These are phyloP conservation scores for Villa cingulata DNA, from an alignment of 2,888 invertebrate species.

Conservation along the genomic window DNA sequence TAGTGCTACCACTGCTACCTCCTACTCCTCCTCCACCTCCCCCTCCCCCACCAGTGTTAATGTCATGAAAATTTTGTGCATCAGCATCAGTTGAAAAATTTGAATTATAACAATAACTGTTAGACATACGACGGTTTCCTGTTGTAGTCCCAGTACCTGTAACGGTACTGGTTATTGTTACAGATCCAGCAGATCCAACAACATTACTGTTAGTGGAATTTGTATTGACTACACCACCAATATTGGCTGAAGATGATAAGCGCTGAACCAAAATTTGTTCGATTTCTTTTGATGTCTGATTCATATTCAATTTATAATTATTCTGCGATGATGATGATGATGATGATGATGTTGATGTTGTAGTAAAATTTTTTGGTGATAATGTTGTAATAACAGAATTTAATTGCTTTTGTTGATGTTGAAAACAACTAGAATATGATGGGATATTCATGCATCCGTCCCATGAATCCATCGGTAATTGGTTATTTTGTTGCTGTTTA, in stretches of 20 bases:
- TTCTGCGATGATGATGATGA: neutral
- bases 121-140: constrained; percentile 7
- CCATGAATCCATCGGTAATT: constrained; percentile 2
- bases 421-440: constrained; percentile 37
- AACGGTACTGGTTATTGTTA: too few species aligned
- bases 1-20: neutral
- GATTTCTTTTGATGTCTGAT: constrained; percentile 36
- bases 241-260: constrained; percentile 11
- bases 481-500: neutral
- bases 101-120: constrained; percentile 5
- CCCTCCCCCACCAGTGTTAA: too few species aligned
- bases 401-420: constrained; percentile 23
- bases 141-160: too few species aligned
- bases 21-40: too few species aligned
- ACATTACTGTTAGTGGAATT: neutral
- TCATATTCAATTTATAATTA: constrained; percentile 28
- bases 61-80: neutral
- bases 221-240: neutral
- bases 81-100: neutral
- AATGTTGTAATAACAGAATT: neutral
- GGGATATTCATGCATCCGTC: constrained; percentile 17
- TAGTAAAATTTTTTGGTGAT: neutral
- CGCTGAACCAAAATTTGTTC: constrained; percentile 36
- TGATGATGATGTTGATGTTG: neutral
- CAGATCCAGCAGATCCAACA: neutral